Conservation (phyloP, 2,888 invertebrate genomes). For the Tiliacea aurago region DNA sequence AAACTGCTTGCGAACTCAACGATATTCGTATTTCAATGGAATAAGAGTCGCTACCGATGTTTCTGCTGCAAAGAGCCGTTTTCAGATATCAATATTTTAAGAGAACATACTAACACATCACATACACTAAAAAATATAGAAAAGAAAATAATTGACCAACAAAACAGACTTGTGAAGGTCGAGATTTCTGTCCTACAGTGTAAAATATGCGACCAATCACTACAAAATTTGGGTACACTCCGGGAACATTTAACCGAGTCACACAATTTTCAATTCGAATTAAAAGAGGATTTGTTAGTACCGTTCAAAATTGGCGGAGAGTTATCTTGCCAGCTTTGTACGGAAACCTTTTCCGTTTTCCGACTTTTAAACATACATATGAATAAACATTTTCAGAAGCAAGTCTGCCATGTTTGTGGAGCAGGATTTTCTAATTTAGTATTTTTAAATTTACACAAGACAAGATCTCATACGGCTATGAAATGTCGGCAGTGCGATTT, state of each 20-base stretch:
- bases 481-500: slow-evolving; percentile 75
- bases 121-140: slow-evolving; percentile 79
- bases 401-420: slow-evolving; percentile 84
- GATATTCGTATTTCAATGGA: slow-evolving; percentile 84
- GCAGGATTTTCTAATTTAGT: slow-evolving; percentile 82
- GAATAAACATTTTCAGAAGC: slow-evolving; percentile 84
- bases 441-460: slow-evolving; percentile 82
- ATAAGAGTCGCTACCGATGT: slow-evolving; percentile 83
- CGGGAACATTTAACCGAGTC: slow-evolving; percentile 71
- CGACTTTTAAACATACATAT: slow-evolving; percentile 83
- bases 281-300: slow-evolving; percentile 77
- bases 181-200: slow-evolving; percentile 81
- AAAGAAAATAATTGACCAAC: slow-evolving; percentile 81
- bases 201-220: slow-evolving; percentile 73
- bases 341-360: slow-evolving; percentile 76
- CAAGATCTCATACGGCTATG: slow-evolving; percentile 74
- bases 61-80: slow-evolving; percentile 85
- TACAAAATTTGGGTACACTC: slow-evolving; percentile 69
- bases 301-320: slow-evolving; percentile 80
- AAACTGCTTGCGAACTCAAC: slow-evolving; percentile 89
- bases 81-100: slow-evolving; percentile 74
- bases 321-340: slow-evolving; percentile 81
- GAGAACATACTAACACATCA: slow-evolving; percentile 71
- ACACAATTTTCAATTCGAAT: slow-evolving; percentile 73
- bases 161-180: slow-evolving; percentile 82